A percentile compares a stretch with the other conserved stretches of the same genome.
These are phyloP conservation scores for Standfussiana lucernea DNA, from an alignment of 2,888 invertebrate genomes.

Conservation along the genomic window DNA sequence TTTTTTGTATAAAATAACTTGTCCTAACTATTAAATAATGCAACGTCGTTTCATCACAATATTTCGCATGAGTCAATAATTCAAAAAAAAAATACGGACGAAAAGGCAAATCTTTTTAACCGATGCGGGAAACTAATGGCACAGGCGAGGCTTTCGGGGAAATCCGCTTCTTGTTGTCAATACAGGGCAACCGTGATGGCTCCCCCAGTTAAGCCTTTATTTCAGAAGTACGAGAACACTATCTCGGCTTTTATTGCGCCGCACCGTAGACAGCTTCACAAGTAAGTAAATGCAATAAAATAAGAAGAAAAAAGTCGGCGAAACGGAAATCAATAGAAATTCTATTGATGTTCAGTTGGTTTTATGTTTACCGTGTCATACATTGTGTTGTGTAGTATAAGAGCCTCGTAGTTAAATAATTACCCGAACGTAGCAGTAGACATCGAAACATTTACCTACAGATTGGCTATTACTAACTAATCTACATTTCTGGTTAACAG, in stretches of 20 bases:
- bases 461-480: slow-evolving; percentile 75
- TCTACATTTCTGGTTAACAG: slow-evolving; percentile 74
- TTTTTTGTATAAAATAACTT: not conserved
- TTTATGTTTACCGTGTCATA: slow-evolving; percentile 47
- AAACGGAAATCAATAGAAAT: slow-evolving; percentile 73
- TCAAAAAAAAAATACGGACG: slow-evolving; percentile 86
- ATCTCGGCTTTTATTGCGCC: slow-evolving; percentile 87
- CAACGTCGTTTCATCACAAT: slow-evolving; percentile 80
- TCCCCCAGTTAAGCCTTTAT: slow-evolving; percentile 89
- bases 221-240: slow-evolving; percentile 87
- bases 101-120: slow-evolving; percentile 90
- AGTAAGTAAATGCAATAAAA: slow-evolving; percentile 81
- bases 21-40: slow-evolving; percentile 51
- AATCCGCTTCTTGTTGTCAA: slow-evolving; percentile 91
- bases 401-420: slow-evolving; percentile 12
- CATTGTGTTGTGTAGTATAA: not conserved
- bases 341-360: slow-evolving; percentile 59
- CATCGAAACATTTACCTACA: slow-evolving; percentile 49
- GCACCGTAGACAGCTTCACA: slow-evolving; percentile 78
- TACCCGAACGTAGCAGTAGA: slow-evolving; percentile 19
- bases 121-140: slow-evolving; percentile 90
- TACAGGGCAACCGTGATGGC: slow-evolving; percentile 89
- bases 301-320: slow-evolving; percentile 71
- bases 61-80: slow-evolving; percentile 86
- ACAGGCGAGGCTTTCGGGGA: slow-evolving; percentile 89